phyloP scores from a whole-genome alignment of 2,797 vertebrate species.

The Peromyscus aztecus region DNA sequence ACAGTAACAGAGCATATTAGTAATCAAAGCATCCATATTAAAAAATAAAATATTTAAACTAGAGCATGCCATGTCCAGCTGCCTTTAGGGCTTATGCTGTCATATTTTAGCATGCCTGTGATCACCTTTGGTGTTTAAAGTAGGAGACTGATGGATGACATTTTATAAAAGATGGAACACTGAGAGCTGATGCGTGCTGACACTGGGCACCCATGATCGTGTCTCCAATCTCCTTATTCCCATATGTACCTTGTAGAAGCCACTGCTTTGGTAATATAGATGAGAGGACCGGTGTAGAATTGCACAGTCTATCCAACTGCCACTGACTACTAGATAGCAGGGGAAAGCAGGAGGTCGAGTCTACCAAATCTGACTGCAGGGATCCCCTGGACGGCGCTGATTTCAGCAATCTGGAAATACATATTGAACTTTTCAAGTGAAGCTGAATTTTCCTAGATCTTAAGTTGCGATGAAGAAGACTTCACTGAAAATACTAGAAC shows the following conservation, averaged over 20 bases:
- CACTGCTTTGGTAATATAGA: not conserved
- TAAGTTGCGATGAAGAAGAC: conserved; percentile 4
- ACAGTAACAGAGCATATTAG: not conserved
- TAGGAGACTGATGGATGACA: not conserved
- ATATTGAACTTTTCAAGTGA: not conserved
- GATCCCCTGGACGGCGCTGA: not conserved
- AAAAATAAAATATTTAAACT: not conserved
- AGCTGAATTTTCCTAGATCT: not conserved
- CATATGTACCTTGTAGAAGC: not conserved
- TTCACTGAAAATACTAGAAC: not conserved
- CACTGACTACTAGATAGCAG: not conserved
- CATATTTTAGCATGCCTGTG: not conserved
- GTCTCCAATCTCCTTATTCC: not conserved
- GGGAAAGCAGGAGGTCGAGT: not conserved
- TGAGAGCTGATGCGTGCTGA: not conserved
- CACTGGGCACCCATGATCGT: too few relatives aligned
- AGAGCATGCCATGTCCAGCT: not conserved
- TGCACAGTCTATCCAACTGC: not conserved
- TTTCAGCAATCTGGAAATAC: not conserved
- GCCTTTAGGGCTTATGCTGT: not conserved
- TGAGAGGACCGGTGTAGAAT: not conserved
- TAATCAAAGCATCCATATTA: not conserved
- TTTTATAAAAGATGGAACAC: not conserved
- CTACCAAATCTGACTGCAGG: not conserved
- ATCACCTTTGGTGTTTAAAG: not conserved